Base-by-base conservation (phyloP, 2,888 invertebrate genomes). In the Hermodice carunculata region DNA sequence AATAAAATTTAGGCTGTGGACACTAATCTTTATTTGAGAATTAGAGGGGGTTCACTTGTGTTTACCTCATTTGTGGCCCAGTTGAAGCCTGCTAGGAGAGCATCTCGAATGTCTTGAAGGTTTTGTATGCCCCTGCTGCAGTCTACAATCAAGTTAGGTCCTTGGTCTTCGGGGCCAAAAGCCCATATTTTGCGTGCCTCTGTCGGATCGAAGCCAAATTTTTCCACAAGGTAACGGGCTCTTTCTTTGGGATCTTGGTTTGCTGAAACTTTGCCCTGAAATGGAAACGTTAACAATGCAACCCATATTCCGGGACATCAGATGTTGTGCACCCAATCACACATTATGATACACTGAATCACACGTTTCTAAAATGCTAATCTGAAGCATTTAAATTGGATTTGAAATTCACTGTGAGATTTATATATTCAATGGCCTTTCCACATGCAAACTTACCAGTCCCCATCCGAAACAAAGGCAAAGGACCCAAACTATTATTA, bases 141-240 rank as follows among this genome's bases (percentile, higher is more conserved):
- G 65, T 75, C 75, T 28, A 67, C 40, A 19, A 75, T 40, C 17
- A 75, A 11, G 57, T 76, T 76, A 19, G 71, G 66, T 3, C 73
- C 75, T 43, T 46, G 37, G 4, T 32, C 61, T 8, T 75, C 64
- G 17, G 75, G 75, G 19, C 73, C 75, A 61, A 75, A 75, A 43
- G 67, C 64, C 73, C 72, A 76, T 29, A 75, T 67, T 42, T 65
- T 70, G 8, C 66, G 32, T 3, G 63, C 66, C 24, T 74, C 66
- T 1, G 43, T 29, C 22, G 44, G 32, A 28, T 74, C 71, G n/a
- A 42, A 69, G 43, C 31, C 65, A 53, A 67, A 60, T 24, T 64
- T 28, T 19, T 76, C 75, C 17, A 48, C 58, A 46, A 75, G 54
- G 11, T 60, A 44, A 31, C 62, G 53, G 4, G 69, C 64, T 31